Percentiles rank a stretch among this genome's conserved stretches.
phyloP scores from a whole-genome alignment of 2,113 vertebrate genomes.

The Alouatta palliata region DNA sequence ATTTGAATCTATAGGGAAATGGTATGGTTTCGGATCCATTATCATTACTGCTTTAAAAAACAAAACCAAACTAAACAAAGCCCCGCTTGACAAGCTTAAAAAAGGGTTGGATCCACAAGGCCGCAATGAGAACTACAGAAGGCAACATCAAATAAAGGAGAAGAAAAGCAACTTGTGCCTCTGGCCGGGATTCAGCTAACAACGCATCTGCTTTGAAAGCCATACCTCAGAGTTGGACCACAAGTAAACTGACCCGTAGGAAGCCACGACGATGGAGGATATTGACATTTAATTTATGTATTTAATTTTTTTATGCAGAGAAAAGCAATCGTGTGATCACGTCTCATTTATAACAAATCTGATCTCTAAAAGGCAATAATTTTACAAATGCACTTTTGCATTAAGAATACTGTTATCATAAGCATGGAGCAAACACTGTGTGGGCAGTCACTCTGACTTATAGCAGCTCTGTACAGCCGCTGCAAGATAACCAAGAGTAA shows the following conservation, averaged over 20 bases:
- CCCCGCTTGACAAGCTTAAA: background rate
- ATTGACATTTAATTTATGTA: constrained; percentile 80
- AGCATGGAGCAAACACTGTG: constrained; percentile 79
- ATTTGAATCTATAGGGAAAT: constrained; percentile 80
- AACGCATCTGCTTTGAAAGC: constrained; percentile 79
- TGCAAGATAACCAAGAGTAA: constrained; percentile 88
- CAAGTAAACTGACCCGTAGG: constrained; percentile 77
- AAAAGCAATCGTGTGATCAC: constrained; percentile 76
- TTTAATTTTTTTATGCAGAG: constrained; percentile 77
- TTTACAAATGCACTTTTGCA: constrained; percentile 82
- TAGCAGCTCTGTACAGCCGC: constrained; percentile 79
- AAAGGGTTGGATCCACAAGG: constrained; percentile 70
- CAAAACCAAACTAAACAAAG: constrained; percentile 61
- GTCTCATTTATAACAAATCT: constrained; percentile 81
- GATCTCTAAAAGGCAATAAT: constrained; percentile 84
- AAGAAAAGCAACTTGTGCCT: constrained; percentile 78
- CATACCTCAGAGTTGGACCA: constrained; percentile 78
- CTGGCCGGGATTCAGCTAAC: constrained; percentile 80
- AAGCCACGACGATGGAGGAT: constrained; percentile 68
- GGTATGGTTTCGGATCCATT: constrained; percentile 80
- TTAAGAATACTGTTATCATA: constrained; percentile 84
- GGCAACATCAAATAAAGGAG: constrained; percentile 79
- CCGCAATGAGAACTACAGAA: constrained; percentile 78
- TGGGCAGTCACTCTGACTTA: constrained; percentile 85
- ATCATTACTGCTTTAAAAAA: constrained; percentile 81